These are phyloP conservation scores for Bos taurus DNA, from an alignment of 2,113 vertebrate genomes.

Conservation along the genomic window ARS-UCD2.0 NC_037336.1:33292001-33292500, in stretches of 20 bases:
- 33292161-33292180: background rate
- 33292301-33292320: background rate
- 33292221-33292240: background rate
- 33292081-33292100: background rate
- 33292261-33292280: background rate
- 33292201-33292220: background rate
- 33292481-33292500: background rate
- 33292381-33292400: background rate
- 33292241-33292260: background rate
- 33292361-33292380: background rate
- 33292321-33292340: background rate
- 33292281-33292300: background rate
- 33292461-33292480: background rate
- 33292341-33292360: background rate
- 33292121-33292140: background rate
- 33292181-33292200: background rate
- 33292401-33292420: background rate
- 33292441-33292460: background rate
- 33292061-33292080: background rate
- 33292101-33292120: background rate
- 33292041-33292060: background rate
- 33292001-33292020: background rate
- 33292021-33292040: background rate
- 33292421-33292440: background rate
- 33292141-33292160: background rate